Conservation (phyloP, 2,888 invertebrate species). For the Dorcus parallelipipedus region DNA sequence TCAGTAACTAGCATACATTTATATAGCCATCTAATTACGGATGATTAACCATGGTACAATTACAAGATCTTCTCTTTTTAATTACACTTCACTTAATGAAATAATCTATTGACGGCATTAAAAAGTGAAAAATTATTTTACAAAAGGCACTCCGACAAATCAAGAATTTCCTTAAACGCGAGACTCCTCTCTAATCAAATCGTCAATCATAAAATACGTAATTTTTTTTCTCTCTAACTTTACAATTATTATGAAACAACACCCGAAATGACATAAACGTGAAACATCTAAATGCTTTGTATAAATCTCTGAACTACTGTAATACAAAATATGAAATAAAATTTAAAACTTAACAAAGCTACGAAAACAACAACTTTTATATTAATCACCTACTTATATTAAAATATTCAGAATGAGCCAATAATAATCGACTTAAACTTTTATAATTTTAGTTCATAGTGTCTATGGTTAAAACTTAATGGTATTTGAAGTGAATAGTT, state of each 20-base stretch:
- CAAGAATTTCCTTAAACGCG: conserved; percentile 25
- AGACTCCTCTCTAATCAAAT: neutral
- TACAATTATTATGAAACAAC: neutral
- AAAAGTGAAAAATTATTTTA: conserved; percentile 30
- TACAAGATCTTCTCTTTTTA: conserved; percentile 1
- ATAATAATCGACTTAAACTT: too few species aligned
- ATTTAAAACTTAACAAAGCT: too few species aligned
- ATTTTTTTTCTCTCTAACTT: neutral
- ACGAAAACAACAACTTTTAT: too few species aligned
- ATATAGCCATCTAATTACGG: conserved; percentile 25
- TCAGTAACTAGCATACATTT: conserved; percentile 22
- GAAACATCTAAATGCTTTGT: neutral
- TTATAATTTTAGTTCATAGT: too few species aligned
- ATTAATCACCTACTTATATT: too few species aligned
- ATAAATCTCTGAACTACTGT: neutral
- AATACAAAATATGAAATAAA: neutral
- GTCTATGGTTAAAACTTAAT: too few species aligned
- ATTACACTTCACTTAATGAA: conserved; percentile 13
- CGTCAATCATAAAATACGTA: neutral
- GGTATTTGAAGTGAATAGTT: too few species aligned
- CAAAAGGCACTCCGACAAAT: conserved; percentile 40
- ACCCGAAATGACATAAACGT: neutral
- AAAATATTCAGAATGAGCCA: too few species aligned
- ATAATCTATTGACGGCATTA: conserved; percentile 25
- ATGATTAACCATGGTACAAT: conserved; percentile 15